Evolutionary conservation across 2,888 invertebrate species (phyloP).

Genomic region (Amblyteles armatorius): DNA sequence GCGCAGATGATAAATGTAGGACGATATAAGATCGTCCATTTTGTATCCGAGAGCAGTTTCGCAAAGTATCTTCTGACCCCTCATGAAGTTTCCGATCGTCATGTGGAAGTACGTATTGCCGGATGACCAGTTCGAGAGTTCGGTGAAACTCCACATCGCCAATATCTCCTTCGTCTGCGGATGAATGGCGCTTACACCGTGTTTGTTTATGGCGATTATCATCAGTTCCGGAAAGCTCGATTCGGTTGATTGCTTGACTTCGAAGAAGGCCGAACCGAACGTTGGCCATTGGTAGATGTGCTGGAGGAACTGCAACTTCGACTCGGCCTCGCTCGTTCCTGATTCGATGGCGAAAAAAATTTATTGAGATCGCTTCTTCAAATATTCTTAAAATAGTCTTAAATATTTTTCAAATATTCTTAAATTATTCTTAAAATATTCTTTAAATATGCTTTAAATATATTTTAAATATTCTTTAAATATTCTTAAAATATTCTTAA

Average conservation of each 20-base stretch:
- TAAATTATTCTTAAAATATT: no score
- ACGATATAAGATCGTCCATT: constrained; percentile 98
- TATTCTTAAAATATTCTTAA: no score
- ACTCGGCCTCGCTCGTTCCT: constrained; percentile 89
- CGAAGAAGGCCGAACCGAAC: constrained; percentile 98
- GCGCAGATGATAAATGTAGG: constrained; percentile 90
- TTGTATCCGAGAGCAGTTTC: constrained; percentile 97
- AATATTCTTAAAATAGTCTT: no score
- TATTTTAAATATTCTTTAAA: no score
- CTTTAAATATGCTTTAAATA: no score
- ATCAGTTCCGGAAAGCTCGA: constrained; percentile 94
- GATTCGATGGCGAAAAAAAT: not conserved
- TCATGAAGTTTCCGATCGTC: constrained; percentile 97
- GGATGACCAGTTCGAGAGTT: constrained; percentile 97
- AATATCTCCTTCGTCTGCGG: constrained; percentile 94
- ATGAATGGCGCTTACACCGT: constrained; percentile 96
- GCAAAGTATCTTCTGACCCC: constrained; percentile 94
- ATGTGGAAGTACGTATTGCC: constrained; percentile 98
- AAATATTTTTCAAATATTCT: no score
- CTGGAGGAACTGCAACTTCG: constrained; percentile 92
- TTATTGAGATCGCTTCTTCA: not conserved
- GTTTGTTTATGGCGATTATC: constrained; percentile 95
- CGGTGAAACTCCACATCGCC: constrained; percentile 93
- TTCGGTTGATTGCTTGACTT: constrained; percentile 96
- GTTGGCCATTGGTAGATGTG: constrained; percentile 93